phyloP scores from a whole-genome alignment of 2,797 vertebrate genomes.

The Clarias laeviceps region DNA sequence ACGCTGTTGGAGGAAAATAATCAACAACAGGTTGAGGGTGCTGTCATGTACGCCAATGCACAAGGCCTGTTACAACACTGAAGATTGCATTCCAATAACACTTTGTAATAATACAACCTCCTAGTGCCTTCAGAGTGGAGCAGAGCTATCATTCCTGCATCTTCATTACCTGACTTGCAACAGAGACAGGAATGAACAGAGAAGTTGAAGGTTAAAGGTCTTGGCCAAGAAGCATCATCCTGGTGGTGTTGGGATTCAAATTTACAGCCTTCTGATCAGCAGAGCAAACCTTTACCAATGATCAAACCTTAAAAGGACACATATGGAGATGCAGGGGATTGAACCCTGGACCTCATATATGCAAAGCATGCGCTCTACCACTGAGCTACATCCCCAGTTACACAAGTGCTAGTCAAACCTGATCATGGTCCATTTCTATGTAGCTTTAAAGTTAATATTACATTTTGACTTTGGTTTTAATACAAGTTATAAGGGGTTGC shows the following conservation, averaged over 20 bases:
- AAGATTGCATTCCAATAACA: not conserved
- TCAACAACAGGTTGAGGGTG: not conserved
- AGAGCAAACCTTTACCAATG: too few species aligned
- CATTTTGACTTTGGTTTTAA: too few species aligned
- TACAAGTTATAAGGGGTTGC: too few species aligned
- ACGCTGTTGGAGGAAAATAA: not conserved
- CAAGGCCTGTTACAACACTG: not conserved
- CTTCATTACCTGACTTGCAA: too few species aligned
- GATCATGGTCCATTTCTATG: not conserved
- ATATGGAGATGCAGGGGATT: slow-evolving; percentile 49
- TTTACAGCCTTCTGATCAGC: too few species aligned
- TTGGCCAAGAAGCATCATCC: too few species aligned
- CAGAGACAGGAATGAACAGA: too few species aligned
- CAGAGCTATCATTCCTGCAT: too few species aligned
- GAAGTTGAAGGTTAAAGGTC: not conserved
- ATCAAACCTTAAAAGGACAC: rapidly evolving
- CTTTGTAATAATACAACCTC: too few species aligned
- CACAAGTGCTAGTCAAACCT: not conserved
- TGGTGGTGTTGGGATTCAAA: too few species aligned
- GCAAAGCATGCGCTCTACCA: slow-evolving; percentile 62
- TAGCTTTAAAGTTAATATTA: not conserved
- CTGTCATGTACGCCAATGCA: not conserved
- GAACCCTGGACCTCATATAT: slow-evolving; percentile 61
- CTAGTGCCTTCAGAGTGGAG: too few species aligned
- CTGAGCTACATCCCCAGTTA: slow-evolving; percentile 23